Base-by-base conservation (phyloP, 2,888 invertebrate species). In the Diaphora mendica region DNA sequence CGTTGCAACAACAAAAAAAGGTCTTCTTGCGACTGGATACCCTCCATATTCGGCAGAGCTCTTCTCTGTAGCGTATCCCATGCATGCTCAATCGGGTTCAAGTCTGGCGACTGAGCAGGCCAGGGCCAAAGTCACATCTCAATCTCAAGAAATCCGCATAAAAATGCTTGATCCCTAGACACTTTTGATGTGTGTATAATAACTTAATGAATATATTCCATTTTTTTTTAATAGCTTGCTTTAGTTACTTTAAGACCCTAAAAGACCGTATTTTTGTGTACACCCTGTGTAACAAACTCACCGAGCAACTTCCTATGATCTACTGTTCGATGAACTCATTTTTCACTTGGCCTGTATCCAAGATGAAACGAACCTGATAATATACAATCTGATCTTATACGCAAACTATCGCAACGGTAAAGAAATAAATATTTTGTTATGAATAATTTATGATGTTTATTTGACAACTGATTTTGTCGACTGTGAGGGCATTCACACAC, bases 291-390 rank as follows among this genome's bases (percentile, higher is more conserved):
- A 55, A 11, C n/a, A 55, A 55, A 55, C n/a, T 55, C 3, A 55
- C 33, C 13, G 23, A 39, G 69, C 11, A 17, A 68, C 20, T 33
- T n/a, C 30, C 17, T 39, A 64, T 35, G 51, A 68, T 72, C 64
- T 30, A 68, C 39, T 51, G n/a, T 44, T 73, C 64, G n/a, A 1
- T n/a, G 35, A 39, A 30, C 26, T 20, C 30, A 42, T 64, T 73
- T 68, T 55, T 55, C 68, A 42, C 30, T 73, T 73, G 68, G 72
- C 68, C 13, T 3, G 8, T 51, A 51, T 64, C 72, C 72, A 73
- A 73, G 39, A n/a, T 64, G 42, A 55, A 73, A 68, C 64, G 72
- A 64, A 64, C 48, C 64, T 20, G 26, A 26, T 59, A 64, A 68
- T 64, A 26, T 67, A 51, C n/a, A 13, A 26, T 23, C 9, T 51